Percentiles rank a stretch among this genome's conserved stretches.
phyloP scores from a whole-genome alignment of 1,140 invertebrate species.

The Drosophila melanica region DNA sequence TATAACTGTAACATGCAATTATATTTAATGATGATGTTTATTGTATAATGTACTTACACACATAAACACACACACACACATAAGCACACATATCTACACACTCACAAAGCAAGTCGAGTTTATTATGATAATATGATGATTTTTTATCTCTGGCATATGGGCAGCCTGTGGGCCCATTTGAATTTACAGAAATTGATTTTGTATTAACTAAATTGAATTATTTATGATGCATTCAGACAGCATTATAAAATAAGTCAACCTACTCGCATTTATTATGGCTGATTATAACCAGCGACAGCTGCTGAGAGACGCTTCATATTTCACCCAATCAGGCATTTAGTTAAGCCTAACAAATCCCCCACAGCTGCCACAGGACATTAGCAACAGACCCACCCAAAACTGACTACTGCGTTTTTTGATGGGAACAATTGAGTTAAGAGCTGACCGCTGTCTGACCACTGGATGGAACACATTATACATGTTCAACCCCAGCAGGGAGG shows the following conservation, averaged over 20 bases:
- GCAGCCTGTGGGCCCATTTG: slow-evolving; percentile 33
- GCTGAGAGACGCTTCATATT: slow-evolving; percentile 33
- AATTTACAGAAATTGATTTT: slow-evolving; percentile 73
- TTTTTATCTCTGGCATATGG: slow-evolving; percentile 48
- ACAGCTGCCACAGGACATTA: slow-evolving; percentile 36
- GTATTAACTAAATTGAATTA: slow-evolving; percentile 79
- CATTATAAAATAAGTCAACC: slow-evolving; percentile 60
- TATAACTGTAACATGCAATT: slow-evolving; percentile 78
- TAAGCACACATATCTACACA: slow-evolving; percentile 1
- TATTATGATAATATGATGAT: slow-evolving; percentile 59
- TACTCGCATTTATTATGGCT: slow-evolving; percentile 39
- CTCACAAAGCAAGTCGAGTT: slow-evolving; percentile 19
- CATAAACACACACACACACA: slow-evolving; percentile 30
- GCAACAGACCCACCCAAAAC: background rate
- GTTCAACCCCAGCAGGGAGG: background rate
- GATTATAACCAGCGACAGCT: slow-evolving; percentile 51
- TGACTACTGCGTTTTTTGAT: background rate
- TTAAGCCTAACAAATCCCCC: slow-evolving; percentile 44
- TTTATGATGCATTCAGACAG: slow-evolving; percentile 63
- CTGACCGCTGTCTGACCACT: slow-evolving; percentile 11
- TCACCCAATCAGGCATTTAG: slow-evolving; percentile 45
- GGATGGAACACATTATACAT: background rate
- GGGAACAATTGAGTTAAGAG: background rate
- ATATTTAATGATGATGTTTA: slow-evolving; percentile 82
- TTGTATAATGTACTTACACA: slow-evolving; percentile 55